These are phyloP conservation scores for Drosophila hydei DNA, from an alignment of 1,140 invertebrate genomes.

Conservation along the genomic window DNA sequence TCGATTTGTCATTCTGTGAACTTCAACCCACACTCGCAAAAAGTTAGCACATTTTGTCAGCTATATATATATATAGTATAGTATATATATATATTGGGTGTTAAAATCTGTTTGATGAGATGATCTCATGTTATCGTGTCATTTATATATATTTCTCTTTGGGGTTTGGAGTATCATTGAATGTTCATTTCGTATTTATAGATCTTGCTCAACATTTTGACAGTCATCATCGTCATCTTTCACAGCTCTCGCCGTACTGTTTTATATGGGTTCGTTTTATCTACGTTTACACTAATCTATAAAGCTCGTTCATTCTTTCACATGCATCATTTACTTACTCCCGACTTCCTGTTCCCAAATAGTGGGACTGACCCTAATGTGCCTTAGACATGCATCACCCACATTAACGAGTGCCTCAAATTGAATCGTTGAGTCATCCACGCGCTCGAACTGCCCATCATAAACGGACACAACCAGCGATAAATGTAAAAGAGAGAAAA, in stretches of 20 bases:
- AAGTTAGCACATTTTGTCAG: conserved; percentile 10
- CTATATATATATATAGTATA: conserved; percentile 16
- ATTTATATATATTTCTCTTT: conserved; percentile 22
- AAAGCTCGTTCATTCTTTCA: conserved; percentile 29
- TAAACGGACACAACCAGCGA: conserved; percentile 27
- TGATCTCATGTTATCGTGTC: conserved; percentile 58
- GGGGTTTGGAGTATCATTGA: conserved; percentile 30
- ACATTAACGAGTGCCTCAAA: conserved; percentile 38
- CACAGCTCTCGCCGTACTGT: not conserved
- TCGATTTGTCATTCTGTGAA: conserved; percentile 9
- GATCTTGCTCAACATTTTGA: conserved; percentile 19
- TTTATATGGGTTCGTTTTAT: conserved; percentile 9
- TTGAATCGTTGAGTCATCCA: conserved; percentile 63
- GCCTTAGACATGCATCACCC: conserved; percentile 63
- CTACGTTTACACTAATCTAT: conserved; percentile 51
- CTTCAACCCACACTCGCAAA: not conserved
- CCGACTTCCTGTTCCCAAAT: conserved; percentile 58
- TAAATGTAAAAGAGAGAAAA: conserved; percentile 29
- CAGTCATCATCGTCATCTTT: conserved; percentile 10
- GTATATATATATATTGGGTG: conserved; percentile 1
- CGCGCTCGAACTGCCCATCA: conserved; percentile 19
- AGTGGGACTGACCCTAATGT: conserved; percentile 61
- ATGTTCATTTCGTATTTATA: conserved; percentile 48
- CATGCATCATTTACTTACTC: conserved; percentile 53
- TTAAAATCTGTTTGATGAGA: conserved; percentile 8